A percentile compares a stretch with the other conserved stretches of the same genome.
Evolutionary conservation across 2,888 invertebrate genomes (phyloP).

Genomic region (Craniophora ligustri): DNA sequence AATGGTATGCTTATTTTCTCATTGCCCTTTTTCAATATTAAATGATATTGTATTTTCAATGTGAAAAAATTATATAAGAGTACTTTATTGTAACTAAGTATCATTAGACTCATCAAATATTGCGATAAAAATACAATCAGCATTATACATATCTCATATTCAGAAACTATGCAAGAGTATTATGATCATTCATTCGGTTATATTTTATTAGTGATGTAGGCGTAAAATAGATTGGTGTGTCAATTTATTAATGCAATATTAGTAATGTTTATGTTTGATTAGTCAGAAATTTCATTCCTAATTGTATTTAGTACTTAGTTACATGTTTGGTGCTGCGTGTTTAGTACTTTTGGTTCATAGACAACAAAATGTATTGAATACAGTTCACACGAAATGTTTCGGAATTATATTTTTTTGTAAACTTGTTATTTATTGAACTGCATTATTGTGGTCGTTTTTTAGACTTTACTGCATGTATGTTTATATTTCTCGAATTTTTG

Average conservation of each 20-base stretch:
- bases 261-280: conserved; percentile 45
- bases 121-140: conserved; percentile 55
- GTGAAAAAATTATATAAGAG: too few relatives aligned
- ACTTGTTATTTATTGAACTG: conserved; percentile 75
- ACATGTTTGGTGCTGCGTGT: conserved; percentile 59
- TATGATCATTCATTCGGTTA: conserved; percentile 29
- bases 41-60: too few relatives aligned
- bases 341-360: conserved; percentile 40
- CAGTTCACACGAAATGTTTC: conserved; percentile 52
- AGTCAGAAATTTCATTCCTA: conserved; percentile 56
- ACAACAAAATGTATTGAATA: conserved; percentile 36
- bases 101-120: conserved; percentile 24
- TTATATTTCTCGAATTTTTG: conserved; percentile 75
- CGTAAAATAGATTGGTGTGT: conserved; percentile 35
- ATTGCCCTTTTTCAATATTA: too few relatives aligned
- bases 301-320: conserved; percentile 56
- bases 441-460: conserved; percentile 73
- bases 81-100: conserved; percentile 7
- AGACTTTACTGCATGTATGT: conserved; percentile 64
- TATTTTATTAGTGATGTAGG: conserved; percentile 20
- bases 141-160: conserved; percentile 34
- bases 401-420: conserved; percentile 63
- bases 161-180: conserved; percentile 37
- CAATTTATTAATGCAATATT: conserved; percentile 47
- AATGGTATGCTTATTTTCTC: too few relatives aligned